Conservation (phyloP, 2,888 invertebrate genomes). For the Eristalis arbustorum region DNA sequence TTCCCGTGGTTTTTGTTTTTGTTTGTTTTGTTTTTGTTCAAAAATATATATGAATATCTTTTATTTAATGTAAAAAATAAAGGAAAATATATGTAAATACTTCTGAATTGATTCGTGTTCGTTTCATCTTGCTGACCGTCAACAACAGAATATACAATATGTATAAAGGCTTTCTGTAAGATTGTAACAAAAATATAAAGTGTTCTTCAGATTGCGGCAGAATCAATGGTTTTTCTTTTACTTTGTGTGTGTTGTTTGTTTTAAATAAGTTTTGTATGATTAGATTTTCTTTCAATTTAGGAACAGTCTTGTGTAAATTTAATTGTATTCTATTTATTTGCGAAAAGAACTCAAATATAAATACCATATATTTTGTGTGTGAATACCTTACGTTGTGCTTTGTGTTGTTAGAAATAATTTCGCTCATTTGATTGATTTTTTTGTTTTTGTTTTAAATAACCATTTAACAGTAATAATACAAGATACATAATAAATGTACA, state of each 20-base stretch:
- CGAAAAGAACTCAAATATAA: conserved; percentile 44
- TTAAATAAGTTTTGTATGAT: conserved; percentile 46
- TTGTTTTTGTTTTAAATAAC: conserved; percentile 51
- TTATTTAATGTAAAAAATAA: conserved; percentile 47
- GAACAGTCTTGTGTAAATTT: conserved; percentile 65
- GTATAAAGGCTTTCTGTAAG: conserved; percentile 26
- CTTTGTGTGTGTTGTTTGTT: conserved; percentile 14
- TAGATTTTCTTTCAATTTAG: conserved; percentile 61
- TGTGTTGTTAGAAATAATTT: conserved; percentile 47
- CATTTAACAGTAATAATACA: conserved; percentile 59
- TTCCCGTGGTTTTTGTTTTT: conserved; percentile 13
- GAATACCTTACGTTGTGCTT: conserved; percentile 68
- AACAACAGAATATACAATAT: neutral
- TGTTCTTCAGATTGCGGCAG: conserved; percentile 57
- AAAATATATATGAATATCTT: conserved; percentile 41
- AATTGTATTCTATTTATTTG: conserved; percentile 22
- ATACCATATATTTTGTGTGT: conserved; percentile 52
- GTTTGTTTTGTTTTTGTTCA: conserved; percentile 12
- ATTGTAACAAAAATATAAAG: conserved; percentile 63
- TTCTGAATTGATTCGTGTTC: conserved; percentile 25
- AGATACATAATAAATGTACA: conserved; percentile 57
- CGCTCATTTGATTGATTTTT: conserved; percentile 24
- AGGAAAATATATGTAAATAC: conserved; percentile 55
- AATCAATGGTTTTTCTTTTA: conserved; percentile 25
- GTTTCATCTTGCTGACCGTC: conserved; percentile 15